phyloP scores from a whole-genome alignment of 2,113 vertebrate genomes.

The Symphodus melops region DNA sequence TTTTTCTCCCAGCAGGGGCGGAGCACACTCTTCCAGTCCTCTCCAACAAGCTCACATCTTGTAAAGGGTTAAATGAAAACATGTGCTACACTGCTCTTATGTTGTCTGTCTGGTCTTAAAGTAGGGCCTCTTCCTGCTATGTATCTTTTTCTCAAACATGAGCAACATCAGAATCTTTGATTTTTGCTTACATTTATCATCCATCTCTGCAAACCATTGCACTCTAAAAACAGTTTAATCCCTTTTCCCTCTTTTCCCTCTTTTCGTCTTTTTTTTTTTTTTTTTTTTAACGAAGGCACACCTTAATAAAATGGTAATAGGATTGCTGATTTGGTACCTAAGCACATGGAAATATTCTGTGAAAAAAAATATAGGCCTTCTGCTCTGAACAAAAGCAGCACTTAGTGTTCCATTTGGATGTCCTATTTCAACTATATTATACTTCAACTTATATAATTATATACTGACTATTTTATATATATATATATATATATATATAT shows the following conservation, averaged over 20 bases:
- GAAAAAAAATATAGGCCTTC: not conserved
- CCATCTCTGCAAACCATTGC: not conserved
- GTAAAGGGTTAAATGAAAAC: slow-evolving; percentile 76
- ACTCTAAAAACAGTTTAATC: not conserved
- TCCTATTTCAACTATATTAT: not conserved
- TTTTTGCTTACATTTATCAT: slow-evolving; percentile 8
- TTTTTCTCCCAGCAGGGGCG: not conserved
- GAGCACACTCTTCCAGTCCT: slow-evolving; percentile 22
- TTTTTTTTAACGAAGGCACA: not conserved
- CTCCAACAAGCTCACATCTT: slow-evolving; percentile 42
- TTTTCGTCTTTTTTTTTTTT: not conserved
- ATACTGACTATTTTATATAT: too few relatives aligned
- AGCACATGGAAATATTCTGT: not conserved
- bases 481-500: too few relatives aligned
- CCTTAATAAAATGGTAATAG: not conserved
- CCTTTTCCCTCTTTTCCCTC: not conserved
- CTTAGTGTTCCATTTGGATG: not conserved
- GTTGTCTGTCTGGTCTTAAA: slow-evolving; percentile 57
- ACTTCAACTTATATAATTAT: too few relatives aligned
- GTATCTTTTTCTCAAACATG: slow-evolving; percentile 24
- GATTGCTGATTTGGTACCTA: not conserved
- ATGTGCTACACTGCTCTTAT: slow-evolving; percentile 58
- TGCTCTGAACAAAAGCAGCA: not conserved
- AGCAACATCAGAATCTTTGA: slow-evolving; percentile 25
- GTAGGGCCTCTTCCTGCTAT: slow-evolving; percentile 69